These are phyloP conservation scores for Autographa gamma DNA, from an alignment of 2,888 invertebrate genomes.

Conservation along the genomic window DNA sequence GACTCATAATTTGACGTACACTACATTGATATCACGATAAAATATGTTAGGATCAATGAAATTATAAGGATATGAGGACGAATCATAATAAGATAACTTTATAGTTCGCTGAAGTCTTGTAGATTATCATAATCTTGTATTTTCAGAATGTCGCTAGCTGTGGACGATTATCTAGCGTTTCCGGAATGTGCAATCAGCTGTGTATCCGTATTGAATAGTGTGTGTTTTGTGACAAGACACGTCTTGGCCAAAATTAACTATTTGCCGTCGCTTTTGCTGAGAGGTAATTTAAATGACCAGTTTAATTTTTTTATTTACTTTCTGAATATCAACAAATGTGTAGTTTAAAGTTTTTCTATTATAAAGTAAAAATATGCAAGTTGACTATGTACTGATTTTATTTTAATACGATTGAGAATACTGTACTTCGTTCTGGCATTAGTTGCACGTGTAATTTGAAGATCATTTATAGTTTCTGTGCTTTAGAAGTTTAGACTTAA, in stretches of 20 bases:
- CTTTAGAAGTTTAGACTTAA: too few relatives aligned
- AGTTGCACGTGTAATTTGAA: too few relatives aligned
- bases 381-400: too few relatives aligned
- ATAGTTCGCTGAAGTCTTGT: neutral
- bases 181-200: conserved; percentile 89
- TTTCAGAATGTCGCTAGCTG: conserved; percentile 84
- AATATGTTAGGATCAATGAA: neutral
- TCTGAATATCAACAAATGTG: too few relatives aligned
- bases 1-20: too few relatives aligned
- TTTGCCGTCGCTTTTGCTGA: conserved; percentile 74
- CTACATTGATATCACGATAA: neutral
- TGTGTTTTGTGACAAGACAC: conserved; percentile 78
- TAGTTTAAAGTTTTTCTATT: too few relatives aligned
- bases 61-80: neutral
- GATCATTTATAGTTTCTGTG: too few relatives aligned
- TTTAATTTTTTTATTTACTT: too few relatives aligned
- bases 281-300: too few relatives aligned
- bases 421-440: too few relatives aligned
- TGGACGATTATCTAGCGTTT: conserved; percentile 84
- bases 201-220: conserved; percentile 83
- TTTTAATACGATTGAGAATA: too few relatives aligned
- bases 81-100: neutral
- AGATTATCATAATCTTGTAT: conserved; percentile 77
- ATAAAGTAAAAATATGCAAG: too few relatives aligned
- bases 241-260: conserved; percentile 76